Conservation (phyloP, 2,113 vertebrate species). For the Rhineura floridana region DNA sequence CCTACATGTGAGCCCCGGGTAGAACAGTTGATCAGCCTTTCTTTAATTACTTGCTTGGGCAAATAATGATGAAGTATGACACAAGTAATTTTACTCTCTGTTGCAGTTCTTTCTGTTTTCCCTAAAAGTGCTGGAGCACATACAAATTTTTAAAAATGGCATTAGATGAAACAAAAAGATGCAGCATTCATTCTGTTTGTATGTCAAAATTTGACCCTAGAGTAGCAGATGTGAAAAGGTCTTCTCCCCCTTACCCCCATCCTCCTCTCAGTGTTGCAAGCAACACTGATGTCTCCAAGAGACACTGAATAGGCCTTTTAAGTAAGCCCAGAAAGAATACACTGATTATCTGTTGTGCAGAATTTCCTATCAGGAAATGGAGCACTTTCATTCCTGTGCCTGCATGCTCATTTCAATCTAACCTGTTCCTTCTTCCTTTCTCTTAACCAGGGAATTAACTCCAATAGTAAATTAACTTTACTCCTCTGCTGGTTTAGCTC, state of each 20-base stretch:
- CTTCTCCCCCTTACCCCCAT: neutral
- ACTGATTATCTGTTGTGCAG: accelerated
- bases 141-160: neutral
- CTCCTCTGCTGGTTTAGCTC: conserved; percentile 39
- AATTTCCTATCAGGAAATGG: accelerated
- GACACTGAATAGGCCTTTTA: accelerated
- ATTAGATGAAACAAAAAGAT: neutral
- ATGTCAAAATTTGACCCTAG: neutral
- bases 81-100: neutral
- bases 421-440: conserved; percentile 10
- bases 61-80: neutral
- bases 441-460: conserved; percentile 55
- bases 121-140: neutral
- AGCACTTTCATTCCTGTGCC: neutral
- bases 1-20: neutral
- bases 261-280: accelerated
- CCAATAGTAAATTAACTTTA: conserved; percentile 57
- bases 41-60: neutral
- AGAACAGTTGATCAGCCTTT: neutral
- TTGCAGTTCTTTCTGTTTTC: neutral
- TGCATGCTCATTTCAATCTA: neutral
- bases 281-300: neutral
- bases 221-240: accelerated
- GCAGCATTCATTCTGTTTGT: accelerated
- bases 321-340: neutral